A percentile compares a stretch with the other conserved stretches of the same genome.
Evolutionary conservation across 1,140 invertebrate genomes (phyloP).

Genomic region (Brachionus angularis): DNA sequence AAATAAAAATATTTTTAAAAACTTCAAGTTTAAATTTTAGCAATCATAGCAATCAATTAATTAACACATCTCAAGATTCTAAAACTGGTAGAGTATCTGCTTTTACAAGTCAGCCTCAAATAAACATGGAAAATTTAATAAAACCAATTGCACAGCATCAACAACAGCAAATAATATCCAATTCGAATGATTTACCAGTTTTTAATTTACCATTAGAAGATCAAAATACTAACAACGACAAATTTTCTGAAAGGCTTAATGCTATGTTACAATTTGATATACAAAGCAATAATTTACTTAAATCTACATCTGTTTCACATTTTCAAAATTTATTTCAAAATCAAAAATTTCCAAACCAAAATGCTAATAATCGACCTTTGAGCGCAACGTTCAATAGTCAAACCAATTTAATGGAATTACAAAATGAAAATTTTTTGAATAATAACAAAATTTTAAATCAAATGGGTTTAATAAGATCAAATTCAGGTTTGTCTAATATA

Average conservation of each 20-base stretch:
- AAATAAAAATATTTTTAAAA: slow-evolving; percentile 24
- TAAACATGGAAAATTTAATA: slow-evolving; percentile 1
- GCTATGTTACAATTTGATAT: slow-evolving; percentile 25
- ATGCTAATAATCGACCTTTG: not conserved
- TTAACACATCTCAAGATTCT: no score
- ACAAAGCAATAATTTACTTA: not conserved
- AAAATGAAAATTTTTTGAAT: not conserved
- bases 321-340: slow-evolving; percentile 25
- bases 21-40: not conserved
- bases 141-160: slow-evolving; percentile 28
- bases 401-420: not conserved
- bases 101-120: slow-evolving; percentile 4
- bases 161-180: no score
- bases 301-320: slow-evolving; percentile 13
- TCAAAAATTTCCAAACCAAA: not conserved
- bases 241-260: slow-evolving; percentile 31
- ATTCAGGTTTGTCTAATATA: not conserved
- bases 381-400: slow-evolving; percentile 8
- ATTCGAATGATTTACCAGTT: no score
- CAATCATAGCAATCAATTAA: not conserved
- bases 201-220: no score
- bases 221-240: slow-evolving; percentile 8
- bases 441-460: not conserved
- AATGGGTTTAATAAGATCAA: not conserved
- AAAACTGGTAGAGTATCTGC: not conserved